Base-by-base conservation (phyloP, 92 coral and sea anemone genomes). In the Phenganax stokvisi region DNA sequence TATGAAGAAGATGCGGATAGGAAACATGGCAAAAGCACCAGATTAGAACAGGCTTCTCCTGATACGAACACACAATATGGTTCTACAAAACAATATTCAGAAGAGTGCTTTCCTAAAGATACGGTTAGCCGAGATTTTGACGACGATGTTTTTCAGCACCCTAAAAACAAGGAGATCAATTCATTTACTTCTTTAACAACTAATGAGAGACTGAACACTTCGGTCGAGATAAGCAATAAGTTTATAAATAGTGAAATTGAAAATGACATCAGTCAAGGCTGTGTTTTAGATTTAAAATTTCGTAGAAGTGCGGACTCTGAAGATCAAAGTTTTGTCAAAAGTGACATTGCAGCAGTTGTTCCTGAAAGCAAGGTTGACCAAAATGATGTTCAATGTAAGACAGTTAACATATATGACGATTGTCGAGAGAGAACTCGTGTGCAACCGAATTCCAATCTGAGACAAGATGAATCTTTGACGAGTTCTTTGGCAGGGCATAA, bases 301-400 rank as follows among this genome's bases (percentile, higher is more conserved):
- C 20, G 37, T 64, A 44, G 30, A 64, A 28, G 10, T 28, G 3
- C 8, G 31, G 8, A 64, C 20, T 64, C 70, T 64, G 10, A 64
- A 20, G 70, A 64, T 64, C 37, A 64, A 64, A 64, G 31, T 64
- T 20, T 20, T 64, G 9, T 37, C 0, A 68, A 20, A 68, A 28
- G 54, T 37, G 54, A 68, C 10, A 17, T 64, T 64, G 6, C 30
- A 64, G 8, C 70, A 12, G 31, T 64, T 31, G 9, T 37, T 64
- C 37, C 31, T 64, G 47, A 64, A 20, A 64, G 30, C 70, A 28
- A 10, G 27, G 12, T 64, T 64, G 31, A 28, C 70, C 70, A 64
- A 68, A 68, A 30, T 30, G 73, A 30, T 68, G 11, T 68, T 68
- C 73, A 68, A 68, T 20, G n/a, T 10, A 30, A 10, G 73, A 68